Base-by-base conservation (phyloP, 2,797 vertebrate genomes). In the Cyclura pinguis region DNA sequence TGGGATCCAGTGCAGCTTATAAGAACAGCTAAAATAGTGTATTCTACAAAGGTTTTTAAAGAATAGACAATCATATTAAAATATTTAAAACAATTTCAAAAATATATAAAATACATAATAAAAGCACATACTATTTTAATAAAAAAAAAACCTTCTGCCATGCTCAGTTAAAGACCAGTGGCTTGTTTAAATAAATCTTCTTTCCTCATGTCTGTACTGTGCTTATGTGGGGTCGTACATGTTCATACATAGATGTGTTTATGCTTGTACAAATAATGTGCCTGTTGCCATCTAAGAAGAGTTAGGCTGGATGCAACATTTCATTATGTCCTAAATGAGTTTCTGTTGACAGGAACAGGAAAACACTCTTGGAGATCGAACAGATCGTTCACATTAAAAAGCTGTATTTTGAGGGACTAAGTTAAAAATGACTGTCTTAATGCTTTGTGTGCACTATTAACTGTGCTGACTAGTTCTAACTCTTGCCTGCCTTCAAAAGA, bases 341-440 rank as follows among this genome's bases (percentile, higher is more conserved):
- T 55, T 62, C 64, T 59, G 87, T 89, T 83, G 57, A 83, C 35
- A 67, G 55, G 55, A 87, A 57, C 59, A 42, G 69, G 73, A 76
- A 90, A 83, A 18, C 24, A 29, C 69, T 9, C 47, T 89, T 47
- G 7, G 42, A 57, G 76, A 69, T 73, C 2, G 22, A 78, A 64
- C 42, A 64, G 32, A 47, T 77, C 9, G 50, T 87, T 52, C 38
- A 74, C 52, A 74, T 64, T 86, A 64, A 83, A 90, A 50, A 84
- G 57, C 78, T 83, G 32, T 87, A 42, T 38, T 52, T 76, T 47
- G 52, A 35, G 7, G 59, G 69, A n/a, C 57, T 76, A 57, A 52
- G 74, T 87, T 83, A 86, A 90, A 89, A 76, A 76, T 77, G 22
- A 78, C 42, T 85, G 73, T 29, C 59, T 84, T 87, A 74, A 77